A percentile compares a stretch with the other conserved stretches of the same genome.
These are phyloP conservation scores for Nemotelus pantherinus DNA, from an alignment of 2,888 invertebrate species.

Conservation along the genomic window DNA sequence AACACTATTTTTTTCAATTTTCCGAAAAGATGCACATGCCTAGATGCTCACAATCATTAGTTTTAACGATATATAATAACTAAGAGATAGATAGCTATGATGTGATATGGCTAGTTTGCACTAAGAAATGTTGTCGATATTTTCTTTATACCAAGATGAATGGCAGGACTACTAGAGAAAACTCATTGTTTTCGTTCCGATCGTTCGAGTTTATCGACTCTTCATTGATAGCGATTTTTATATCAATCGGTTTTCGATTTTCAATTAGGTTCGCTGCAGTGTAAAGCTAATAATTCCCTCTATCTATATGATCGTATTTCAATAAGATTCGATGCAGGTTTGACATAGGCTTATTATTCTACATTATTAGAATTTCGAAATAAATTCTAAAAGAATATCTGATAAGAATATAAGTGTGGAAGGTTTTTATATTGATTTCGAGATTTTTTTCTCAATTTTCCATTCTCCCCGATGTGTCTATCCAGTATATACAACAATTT, in stretches of 20 bases:
- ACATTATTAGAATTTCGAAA: not conserved
- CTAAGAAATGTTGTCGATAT: constrained; percentile 16
- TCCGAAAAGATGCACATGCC: not conserved
- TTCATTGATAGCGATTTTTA: not conserved
- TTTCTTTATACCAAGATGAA: not conserved
- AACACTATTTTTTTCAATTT: not conserved
- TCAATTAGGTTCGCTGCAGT: not conserved
- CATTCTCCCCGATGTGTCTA: not conserved
- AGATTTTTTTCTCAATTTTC: not conserved
- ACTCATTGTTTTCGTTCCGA: not conserved
- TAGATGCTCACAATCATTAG: not conserved
- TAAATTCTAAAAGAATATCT: not conserved
- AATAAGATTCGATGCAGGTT: not conserved
- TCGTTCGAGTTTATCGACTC: not conserved
- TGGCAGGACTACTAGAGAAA: not conserved
- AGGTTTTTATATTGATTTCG: not conserved
- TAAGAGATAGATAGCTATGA: not conserved
- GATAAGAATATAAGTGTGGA: not conserved
- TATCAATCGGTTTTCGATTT: not conserved
- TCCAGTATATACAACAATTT: not conserved
- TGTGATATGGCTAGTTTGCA: constrained; percentile 37
- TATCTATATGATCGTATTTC: not conserved
- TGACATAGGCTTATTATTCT: not conserved
- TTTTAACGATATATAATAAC: not conserved
- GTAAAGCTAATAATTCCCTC: not conserved